phyloP scores from a whole-genome alignment of 1,140 invertebrate species.

The Philopotamus ludificatus region DNA sequence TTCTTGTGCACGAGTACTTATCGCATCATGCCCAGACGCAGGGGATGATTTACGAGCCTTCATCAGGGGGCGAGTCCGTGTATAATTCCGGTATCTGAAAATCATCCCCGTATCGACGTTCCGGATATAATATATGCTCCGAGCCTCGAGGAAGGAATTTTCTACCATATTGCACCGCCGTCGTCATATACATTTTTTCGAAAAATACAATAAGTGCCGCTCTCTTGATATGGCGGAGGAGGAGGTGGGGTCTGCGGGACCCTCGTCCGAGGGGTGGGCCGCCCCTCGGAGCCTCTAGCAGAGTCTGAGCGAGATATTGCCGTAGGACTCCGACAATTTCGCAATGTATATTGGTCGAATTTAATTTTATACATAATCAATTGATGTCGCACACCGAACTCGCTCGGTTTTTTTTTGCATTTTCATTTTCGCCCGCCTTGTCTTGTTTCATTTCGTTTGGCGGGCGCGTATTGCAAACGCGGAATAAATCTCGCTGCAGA shows the following conservation, averaged over 20 bases:
- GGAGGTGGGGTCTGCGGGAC: constrained; percentile 14
- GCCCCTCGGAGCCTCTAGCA: constrained; percentile 27
- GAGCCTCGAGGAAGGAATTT: constrained; percentile 29
- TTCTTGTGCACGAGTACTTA: neutral
- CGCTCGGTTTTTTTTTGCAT: too few relatives aligned
- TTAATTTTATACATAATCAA: neutral
- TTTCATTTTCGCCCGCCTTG: too few relatives aligned
- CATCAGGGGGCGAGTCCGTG: constrained; percentile 13
- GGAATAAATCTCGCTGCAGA: too few relatives aligned
- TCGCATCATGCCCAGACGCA: constrained; percentile 18
- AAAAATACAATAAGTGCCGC: constrained; percentile 42
- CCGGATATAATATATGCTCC: neutral
- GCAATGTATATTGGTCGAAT: constrained; percentile 12
- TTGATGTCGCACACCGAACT: too few relatives aligned
- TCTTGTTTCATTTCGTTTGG: too few relatives aligned
- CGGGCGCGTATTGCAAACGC: too few relatives aligned
- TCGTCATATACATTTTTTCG: constrained; percentile 39
- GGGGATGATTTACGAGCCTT: constrained; percentile 20
- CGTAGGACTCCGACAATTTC: constrained; percentile 22
- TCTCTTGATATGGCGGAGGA: constrained; percentile 29
- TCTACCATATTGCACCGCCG: constrained; percentile 34
- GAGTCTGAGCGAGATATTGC: constrained; percentile 42
- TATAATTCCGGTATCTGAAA: constrained; percentile 19
- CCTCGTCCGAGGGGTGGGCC: neutral
- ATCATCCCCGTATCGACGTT: constrained; percentile 14